Evolutionary conservation across 2,888 invertebrate genomes (phyloP), one percentile per base, ranked within the genome.

Genomic region (Notodonta dromedarius): DNA sequence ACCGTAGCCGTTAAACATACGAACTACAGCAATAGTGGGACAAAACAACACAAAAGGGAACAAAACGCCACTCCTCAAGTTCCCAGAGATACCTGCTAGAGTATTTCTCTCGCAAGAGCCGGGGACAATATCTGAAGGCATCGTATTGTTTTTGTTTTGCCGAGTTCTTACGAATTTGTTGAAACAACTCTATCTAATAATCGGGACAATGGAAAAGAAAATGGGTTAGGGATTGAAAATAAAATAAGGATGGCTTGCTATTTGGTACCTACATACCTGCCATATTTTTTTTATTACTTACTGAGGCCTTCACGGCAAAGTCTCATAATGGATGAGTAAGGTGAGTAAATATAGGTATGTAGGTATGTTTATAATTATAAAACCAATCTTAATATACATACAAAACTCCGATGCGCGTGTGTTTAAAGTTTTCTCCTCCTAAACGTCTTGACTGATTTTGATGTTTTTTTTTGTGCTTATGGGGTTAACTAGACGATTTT

Each of bases 61-160:
- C 58, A 52, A 59, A 56, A 46, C 54, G 57, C 52, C 55, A 63
- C 53, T 59, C 39, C 50, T 35, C 14, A 48, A 72, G 62, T 69
- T 72, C 63, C 50, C 64, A 61, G 60, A 72, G 64, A 67, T 72
- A 69, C 70, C 67, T 62, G 65, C 61, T 60, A 62, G 67, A 67
- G 65, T 63, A 62, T 59, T 57, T 48, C 55, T 60, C 56, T n/a
- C 63, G 52, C 35, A 61, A 63, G 61, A 60, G 13, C 8, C 6
- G 48, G 39, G 51, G 52, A 52, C 58, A 51, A 58, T 58, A 51
- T 58, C 58, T 58, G 51, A 42, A 51, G 52, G 13, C 44, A 6
- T 7, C 7, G 62, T 40, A 57, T 68, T 71, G 69, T 68, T 70
- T 58, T 65, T 67, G 59, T 71, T 67, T 55, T 24, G 51, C 51